Conservation (phyloP, 1,140 invertebrate species). For the Bradynema listronoti region DNA sequence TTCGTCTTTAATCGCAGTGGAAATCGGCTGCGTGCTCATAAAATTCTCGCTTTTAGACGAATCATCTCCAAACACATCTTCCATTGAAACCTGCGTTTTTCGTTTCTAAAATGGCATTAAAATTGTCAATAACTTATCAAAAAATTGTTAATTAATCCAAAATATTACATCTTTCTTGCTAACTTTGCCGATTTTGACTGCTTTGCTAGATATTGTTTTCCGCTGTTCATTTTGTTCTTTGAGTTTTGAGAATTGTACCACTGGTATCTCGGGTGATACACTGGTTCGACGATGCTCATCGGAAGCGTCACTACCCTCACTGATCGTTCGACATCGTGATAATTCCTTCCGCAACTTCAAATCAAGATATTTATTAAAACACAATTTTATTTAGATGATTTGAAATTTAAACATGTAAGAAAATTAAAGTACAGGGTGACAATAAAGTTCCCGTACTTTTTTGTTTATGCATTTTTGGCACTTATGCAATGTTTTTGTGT, state of each 20-base stretch:
- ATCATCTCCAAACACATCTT: constrained; percentile 24
- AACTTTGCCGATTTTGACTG: background rate
- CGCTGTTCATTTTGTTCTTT: background rate
- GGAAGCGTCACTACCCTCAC: too few relatives aligned
- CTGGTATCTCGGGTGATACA: background rate
- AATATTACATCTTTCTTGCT: too few relatives aligned
- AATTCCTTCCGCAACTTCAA: too few relatives aligned
- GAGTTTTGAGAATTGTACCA: background rate
- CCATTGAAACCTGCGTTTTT: constrained; percentile 17
- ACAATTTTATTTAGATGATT: too few relatives aligned
- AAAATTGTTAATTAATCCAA: too few relatives aligned
- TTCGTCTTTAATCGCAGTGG: background rate
- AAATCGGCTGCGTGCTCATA: background rate
- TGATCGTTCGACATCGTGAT: too few relatives aligned
- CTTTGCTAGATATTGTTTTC: background rate
- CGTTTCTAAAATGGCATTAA: constrained; percentile 18
- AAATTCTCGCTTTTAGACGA: constrained; percentile 10
- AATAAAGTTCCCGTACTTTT: too few relatives aligned
- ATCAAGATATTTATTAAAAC: too few relatives aligned
- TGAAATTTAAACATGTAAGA: too few relatives aligned
- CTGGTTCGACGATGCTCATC: background rate
- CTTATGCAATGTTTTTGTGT: too few relatives aligned
- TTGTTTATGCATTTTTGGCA: too few relatives aligned
- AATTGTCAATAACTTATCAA: background rate
- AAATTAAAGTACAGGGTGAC: too few relatives aligned